phyloP scores from a whole-genome alignment of 2,113 vertebrate genomes.

The Leptodactylus fuscus region DNA sequence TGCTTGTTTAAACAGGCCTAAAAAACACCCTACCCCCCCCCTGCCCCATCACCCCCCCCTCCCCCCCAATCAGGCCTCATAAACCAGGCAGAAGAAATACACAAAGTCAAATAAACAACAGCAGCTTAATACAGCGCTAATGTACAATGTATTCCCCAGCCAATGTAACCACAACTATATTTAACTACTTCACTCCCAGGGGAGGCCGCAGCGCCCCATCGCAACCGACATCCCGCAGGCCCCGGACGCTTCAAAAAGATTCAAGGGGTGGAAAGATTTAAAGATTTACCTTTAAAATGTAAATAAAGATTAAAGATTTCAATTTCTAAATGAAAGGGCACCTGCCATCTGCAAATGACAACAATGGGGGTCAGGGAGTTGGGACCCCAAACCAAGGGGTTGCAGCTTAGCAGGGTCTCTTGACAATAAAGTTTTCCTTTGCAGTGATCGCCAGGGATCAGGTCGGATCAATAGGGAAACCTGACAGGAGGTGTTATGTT shows the following conservation, averaged over 20 bases:
- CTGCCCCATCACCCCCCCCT: neutral
- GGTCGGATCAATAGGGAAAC: no score
- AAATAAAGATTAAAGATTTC: no score
- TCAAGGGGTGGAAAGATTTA: no score
- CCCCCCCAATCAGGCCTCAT: conserved; percentile 60
- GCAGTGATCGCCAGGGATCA: no score
- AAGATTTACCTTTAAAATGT: no score
- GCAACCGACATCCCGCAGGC: neutral
- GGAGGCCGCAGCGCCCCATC: neutral
- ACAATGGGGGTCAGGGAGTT: no score
- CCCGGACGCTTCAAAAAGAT: neutral
- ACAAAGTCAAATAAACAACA: conserved; percentile 48
- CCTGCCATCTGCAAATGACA: neutral
- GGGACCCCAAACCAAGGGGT: no score
- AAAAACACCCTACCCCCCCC: neutral
- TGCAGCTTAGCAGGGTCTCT: no score
- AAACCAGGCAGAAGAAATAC: conserved; percentile 63
- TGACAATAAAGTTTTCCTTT: no score
- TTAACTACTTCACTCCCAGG: conserved; percentile 41
- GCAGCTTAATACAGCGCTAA: conserved; percentile 15
- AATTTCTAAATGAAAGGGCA: neutral
- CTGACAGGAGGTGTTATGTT: no score
- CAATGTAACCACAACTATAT: neutral
- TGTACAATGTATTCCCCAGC: conserved; percentile 4
- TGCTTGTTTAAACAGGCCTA: conserved; percentile 72